A percentile compares a stretch with the other conserved stretches of the same genome.
These are phyloP conservation scores for Coregonus sp. DNA, from an alignment of 2,797 vertebrate species.

Conservation along the genomic window DNA sequence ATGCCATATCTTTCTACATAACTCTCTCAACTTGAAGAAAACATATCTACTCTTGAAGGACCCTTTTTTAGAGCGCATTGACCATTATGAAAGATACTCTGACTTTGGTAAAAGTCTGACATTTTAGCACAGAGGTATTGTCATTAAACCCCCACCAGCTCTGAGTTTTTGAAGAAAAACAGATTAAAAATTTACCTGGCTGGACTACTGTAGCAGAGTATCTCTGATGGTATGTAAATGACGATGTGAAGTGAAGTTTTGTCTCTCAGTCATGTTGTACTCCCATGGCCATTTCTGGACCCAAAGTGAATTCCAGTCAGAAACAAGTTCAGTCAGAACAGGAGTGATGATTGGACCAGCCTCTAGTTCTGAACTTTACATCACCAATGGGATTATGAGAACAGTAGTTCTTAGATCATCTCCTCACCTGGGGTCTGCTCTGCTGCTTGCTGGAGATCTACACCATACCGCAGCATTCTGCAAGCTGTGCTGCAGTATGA, in stretches of 20 bases:
- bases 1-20: too few relatives aligned
- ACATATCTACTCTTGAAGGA: too few relatives aligned
- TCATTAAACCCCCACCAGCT: background rate
- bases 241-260: slow-evolving; percentile 12
- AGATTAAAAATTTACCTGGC: background rate
- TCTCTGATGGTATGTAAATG: slow-evolving; percentile 12
- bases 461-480: too few relatives aligned
- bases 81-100: background rate
- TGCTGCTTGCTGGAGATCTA: background rate
- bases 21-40: too few relatives aligned
- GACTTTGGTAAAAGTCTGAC: background rate
- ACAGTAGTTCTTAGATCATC: background rate
- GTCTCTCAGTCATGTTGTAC: slow-evolving; percentile 7
- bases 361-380: background rate
- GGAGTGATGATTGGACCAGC: background rate
- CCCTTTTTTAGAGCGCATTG: slow-evolving; percentile 3
- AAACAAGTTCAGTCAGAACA: background rate
- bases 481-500: too few relatives aligned
- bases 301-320: slow-evolving; percentile 1
- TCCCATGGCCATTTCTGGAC: background rate
- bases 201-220: background rate
- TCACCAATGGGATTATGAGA: background rate
- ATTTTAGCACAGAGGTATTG: slow-evolving; percentile 1
- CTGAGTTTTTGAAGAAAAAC: slow-evolving; percentile 6
- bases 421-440: background rate